These are phyloP conservation scores for Armadillidium nasatum DNA, from an alignment of 1,140 invertebrate genomes.

Conservation along the genomic window DNA sequence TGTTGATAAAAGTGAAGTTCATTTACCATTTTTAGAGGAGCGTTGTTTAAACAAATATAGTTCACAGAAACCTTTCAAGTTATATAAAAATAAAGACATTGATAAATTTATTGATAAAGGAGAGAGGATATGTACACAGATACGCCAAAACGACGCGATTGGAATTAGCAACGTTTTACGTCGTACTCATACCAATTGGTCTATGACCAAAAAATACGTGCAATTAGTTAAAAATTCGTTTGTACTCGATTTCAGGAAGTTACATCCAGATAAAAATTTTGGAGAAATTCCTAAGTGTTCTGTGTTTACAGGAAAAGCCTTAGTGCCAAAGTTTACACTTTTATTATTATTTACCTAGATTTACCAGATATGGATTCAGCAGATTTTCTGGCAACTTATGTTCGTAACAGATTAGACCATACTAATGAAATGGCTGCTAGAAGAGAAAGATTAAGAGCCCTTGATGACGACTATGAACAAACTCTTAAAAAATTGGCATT, in stretches of 20 bases:
- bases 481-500: slow-evolving; percentile 28
- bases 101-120: slow-evolving; percentile 40
- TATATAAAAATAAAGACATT: slow-evolving; percentile 41
- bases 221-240: slow-evolving; percentile 30
- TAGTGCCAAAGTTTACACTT: not conserved
- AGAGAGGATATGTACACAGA: slow-evolving; percentile 39
- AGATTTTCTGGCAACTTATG: slow-evolving; percentile 24
- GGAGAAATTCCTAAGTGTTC: not conserved
- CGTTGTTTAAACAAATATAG: slow-evolving; percentile 59
- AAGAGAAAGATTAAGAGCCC: slow-evolving; percentile 22
- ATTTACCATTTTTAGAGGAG: slow-evolving; percentile 69
- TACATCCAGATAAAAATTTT: slow-evolving; percentile 21
- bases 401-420: slow-evolving; percentile 39
- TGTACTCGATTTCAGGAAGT: slow-evolving; percentile 34
- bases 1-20: slow-evolving; percentile 50
- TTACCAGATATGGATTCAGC: slow-evolving; percentile 26
- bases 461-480: slow-evolving; percentile 37
- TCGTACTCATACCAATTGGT: slow-evolving; percentile 43
- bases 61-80: slow-evolving; percentile 45
- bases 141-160: slow-evolving; percentile 41
- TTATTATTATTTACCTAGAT: slow-evolving; percentile 7
- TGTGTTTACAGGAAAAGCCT: not conserved
- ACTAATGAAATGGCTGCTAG: slow-evolving; percentile 27
- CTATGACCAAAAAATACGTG: slow-evolving; percentile 44
- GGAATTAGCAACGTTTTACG: slow-evolving; percentile 37